Conservation (phyloP, 2,888 invertebrate species). For the Euproctis similis region DNA sequence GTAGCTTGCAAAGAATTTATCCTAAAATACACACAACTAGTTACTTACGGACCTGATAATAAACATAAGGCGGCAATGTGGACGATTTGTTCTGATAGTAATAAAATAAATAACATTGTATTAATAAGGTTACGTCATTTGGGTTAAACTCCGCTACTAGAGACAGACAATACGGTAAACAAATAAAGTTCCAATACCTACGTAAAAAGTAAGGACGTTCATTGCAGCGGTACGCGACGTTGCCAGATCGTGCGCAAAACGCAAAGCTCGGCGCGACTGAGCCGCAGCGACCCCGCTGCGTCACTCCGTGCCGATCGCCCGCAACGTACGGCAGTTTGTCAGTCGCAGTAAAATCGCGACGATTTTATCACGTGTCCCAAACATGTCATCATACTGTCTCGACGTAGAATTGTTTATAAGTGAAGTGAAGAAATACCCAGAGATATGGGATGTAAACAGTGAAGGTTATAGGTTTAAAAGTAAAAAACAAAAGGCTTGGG, state of each 20-base stretch:
- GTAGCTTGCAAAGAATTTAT: too few relatives aligned
- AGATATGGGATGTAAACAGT: conserved; percentile 45
- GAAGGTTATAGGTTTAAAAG: conserved; percentile 36
- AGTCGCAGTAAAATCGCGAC: conserved; percentile 25
- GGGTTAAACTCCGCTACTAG: conserved; percentile 12
- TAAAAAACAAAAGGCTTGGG: conserved; percentile 47
- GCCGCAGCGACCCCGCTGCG: conserved; percentile 49
- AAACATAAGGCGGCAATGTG: too few relatives aligned
- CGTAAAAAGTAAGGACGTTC: conserved; percentile 16
- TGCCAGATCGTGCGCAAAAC: conserved; percentile 33
- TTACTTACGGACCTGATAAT: too few relatives aligned
- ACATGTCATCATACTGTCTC: conserved; percentile 34
- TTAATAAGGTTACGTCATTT: conserved; percentile 12
- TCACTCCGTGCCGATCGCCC: conserved; percentile 36
- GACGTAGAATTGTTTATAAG: conserved; percentile 49
- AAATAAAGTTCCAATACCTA: conserved; percentile 24
- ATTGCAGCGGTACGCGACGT: conserved; percentile 27
- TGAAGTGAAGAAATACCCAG: conserved; percentile 51
- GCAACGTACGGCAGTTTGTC: conserved; percentile 30
- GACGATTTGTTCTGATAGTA: not conserved
- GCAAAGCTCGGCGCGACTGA: conserved; percentile 23
- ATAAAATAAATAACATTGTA: conserved; percentile 3
- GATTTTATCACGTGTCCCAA: conserved; percentile 14
- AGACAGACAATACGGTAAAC: conserved; percentile 24
- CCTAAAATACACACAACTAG: too few relatives aligned